Percentiles rank a stretch among this genome's conserved stretches.
Evolutionary conservation across 2,797 vertebrate species (phyloP).

Genomic region (Tamandua tetradactyla): DNA sequence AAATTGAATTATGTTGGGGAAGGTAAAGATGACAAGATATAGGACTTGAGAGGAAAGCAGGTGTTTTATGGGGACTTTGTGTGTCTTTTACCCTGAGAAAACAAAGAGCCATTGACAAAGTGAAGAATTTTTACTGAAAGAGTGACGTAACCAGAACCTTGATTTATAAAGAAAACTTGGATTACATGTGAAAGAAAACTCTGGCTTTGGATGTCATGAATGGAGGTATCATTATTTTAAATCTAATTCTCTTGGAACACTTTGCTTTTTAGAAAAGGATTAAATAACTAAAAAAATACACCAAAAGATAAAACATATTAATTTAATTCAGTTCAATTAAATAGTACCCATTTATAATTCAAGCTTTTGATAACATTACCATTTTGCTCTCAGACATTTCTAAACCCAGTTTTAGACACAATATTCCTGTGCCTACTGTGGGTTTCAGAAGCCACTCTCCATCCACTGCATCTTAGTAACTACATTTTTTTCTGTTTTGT

Average conservation of each 20-base stretch:
- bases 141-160: not conserved
- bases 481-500: not conserved
- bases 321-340: slow-evolving; percentile 53
- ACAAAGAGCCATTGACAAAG: not conserved
- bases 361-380: slow-evolving; percentile 16
- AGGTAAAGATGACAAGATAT: not conserved
- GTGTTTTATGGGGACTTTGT: not conserved
- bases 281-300: slow-evolving; percentile 41
- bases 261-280: slow-evolving; percentile 47
- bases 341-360: not conserved
- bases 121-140: not conserved
- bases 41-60: not conserved
- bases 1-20: not conserved
- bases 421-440: not conserved
- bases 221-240: not conserved
- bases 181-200: not conserved
- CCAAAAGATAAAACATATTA: slow-evolving; percentile 47
- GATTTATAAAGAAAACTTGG: not conserved
- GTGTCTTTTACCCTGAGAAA: not conserved
- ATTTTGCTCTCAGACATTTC: not conserved
- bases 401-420: not conserved
- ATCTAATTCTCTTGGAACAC: not conserved
- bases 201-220: slow-evolving; percentile 17
- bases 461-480: not conserved
- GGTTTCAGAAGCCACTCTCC: not conserved